These are phyloP conservation scores for Fratercula arctica DNA, from an alignment of 2,797 vertebrate species.

Conservation along the genomic window DNA sequence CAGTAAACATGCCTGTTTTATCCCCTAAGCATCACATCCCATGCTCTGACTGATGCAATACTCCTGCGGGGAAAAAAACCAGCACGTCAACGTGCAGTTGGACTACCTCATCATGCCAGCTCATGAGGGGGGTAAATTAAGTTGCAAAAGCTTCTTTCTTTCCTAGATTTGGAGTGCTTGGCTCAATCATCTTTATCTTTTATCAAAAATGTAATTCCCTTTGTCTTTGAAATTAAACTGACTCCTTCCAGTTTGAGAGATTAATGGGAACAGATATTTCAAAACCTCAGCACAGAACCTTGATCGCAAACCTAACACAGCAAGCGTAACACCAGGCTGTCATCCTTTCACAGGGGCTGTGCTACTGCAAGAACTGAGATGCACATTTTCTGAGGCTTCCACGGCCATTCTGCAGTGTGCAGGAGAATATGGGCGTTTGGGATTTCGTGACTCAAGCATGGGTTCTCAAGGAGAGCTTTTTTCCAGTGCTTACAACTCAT, in stretches of 20 bases:
- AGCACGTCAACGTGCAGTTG: not conserved
- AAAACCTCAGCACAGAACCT: not conserved
- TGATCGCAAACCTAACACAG: not conserved
- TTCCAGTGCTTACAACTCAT: not conserved
- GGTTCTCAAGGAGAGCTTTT: not conserved
- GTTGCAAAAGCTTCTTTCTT: not conserved
- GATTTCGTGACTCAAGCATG: rapidly evolving
- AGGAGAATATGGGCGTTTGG: not conserved
- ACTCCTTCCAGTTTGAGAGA: not conserved
- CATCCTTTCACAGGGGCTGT: not conserved
- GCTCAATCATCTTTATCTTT: not conserved
- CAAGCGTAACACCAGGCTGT: not conserved
- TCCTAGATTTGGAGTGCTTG: not conserved
- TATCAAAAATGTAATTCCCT: not conserved
- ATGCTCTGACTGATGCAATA: not conserved
- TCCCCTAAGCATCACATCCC: not conserved
- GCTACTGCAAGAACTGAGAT: not conserved
- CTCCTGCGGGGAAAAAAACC: not conserved
- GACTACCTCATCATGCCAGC: not conserved
- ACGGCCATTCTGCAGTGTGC: not conserved
- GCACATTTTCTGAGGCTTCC: not conserved
- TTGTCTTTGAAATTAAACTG: not conserved
- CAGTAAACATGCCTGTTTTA: not conserved
- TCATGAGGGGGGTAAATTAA: not conserved
- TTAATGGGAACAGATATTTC: not conserved